These are phyloP conservation scores for Patiria miniata DNA, from an alignment of 35 echinoderm and acorn worm species.

Conservation along the genomic window DNA sequence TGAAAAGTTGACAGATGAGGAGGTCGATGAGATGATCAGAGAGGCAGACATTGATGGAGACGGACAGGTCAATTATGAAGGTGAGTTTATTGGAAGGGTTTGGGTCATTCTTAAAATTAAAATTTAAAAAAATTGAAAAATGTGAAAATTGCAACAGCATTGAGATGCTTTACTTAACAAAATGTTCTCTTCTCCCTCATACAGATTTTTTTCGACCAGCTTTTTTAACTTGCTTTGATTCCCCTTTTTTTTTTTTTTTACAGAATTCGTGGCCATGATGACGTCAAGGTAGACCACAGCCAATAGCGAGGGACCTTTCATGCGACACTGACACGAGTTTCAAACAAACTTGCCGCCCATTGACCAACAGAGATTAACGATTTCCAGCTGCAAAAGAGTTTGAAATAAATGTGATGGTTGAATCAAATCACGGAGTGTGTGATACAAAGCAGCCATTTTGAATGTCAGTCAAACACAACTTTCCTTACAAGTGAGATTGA, in stretches of 20 bases:
- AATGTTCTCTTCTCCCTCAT: neutral
- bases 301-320: too few relatives aligned
- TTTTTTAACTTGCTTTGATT: neutral
- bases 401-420: too few relatives aligned
- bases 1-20: constrained; percentile 95
- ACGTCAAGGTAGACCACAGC: constrained; percentile 54
- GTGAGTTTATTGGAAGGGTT: constrained; percentile 13
- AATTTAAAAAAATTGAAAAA: constrained; percentile 62
- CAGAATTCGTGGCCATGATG: constrained; percentile 83
- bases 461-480: too few relatives aligned
- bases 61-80: constrained; percentile 99
- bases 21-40: constrained; percentile 99
- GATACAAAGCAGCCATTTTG: too few relatives aligned
- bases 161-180: neutral
- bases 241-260: neutral
- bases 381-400: too few relatives aligned
- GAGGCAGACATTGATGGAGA: constrained; percentile 99
- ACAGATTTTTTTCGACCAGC: neutral
- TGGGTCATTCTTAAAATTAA: constrained; percentile 67
- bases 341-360: too few relatives aligned
- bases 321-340: too few relatives aligned
- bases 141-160: neutral
- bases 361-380: too few relatives aligned
- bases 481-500: too few relatives aligned
- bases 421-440: too few relatives aligned